Base-by-base conservation (phyloP, 2,113 vertebrate species). In the Eidolon helvum region DNA sequence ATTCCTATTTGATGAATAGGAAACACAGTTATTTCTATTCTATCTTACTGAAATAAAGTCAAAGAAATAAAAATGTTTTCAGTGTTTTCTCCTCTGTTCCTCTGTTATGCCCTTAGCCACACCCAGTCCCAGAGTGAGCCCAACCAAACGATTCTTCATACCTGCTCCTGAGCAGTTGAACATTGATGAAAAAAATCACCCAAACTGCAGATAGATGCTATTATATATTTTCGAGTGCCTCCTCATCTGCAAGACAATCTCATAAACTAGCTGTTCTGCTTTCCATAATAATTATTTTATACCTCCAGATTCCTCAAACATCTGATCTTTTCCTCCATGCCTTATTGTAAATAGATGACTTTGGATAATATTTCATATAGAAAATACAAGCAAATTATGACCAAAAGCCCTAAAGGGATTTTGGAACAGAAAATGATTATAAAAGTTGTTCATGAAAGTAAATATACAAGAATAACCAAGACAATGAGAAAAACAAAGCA, bases 401-500 rank as follows among this genome's bases (percentile, higher is more conserved):
- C 50, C 61, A 35, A 83, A 93, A 91, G 45, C 16, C 26, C 21
- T 12, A 38, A 30, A 38, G 28, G 5, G 11, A 82, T 72, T 97
- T 90, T 92, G 85, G 16, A 84, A 79, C 48, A 90, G 65, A 38
- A 88, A 69, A 24, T 63, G 40, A 77, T 75, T 90, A 72, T 83
- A 61, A 89, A 68, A 5, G 43, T 77, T 45, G 14, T 53, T 59
- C 10, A 50, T 65, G 40, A 90, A 94, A 87, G 40, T 78, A 68
- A 96, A 71, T 68, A 87, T 10, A 50, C 7, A 48, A 65, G 38
- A 92, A 65, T 38, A 92, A 75, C 26, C 14, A 50, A 86, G 28
- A 72, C 22, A 87, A 90, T 35, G 28, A 92, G 28, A 96, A 77
- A 97, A 97, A 78, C 9, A 90, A 94, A 74, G 92, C 7, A 94